Percentiles rank a stretch among this genome's conserved stretches.
Conservation (phyloP, 2,888 invertebrate genomes). For the Sclerodermus sp. region DNA sequence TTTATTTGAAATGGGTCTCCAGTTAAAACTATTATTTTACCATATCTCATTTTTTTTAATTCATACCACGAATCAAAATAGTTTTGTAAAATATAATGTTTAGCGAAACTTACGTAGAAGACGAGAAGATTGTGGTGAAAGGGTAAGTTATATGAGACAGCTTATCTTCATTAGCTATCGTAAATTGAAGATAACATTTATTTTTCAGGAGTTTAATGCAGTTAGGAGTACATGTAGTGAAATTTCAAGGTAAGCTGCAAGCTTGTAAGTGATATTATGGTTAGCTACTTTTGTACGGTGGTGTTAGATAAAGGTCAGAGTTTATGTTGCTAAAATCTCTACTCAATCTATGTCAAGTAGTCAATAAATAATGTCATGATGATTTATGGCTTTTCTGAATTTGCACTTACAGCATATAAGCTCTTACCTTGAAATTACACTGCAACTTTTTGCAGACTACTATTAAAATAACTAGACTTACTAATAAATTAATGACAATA, state of each 20-base stretch:
- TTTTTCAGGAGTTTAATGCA: constrained; percentile 30
- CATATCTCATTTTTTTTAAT: no score
- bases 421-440: constrained; percentile 55
- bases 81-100: no score
- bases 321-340: constrained; percentile 35
- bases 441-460: not conserved
- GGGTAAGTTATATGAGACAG: no score
- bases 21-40: no score
- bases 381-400: constrained; percentile 9
- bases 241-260: constrained; percentile 41
- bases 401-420: constrained; percentile 58
- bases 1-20: no score
- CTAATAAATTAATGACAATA: not conserved
- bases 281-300: constrained; percentile 16
- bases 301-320: constrained; percentile 40
- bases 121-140: no score
- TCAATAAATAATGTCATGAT: not conserved
- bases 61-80: no score
- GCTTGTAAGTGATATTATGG: constrained; percentile 39
- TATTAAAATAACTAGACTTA: not conserved
- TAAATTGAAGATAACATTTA: not conserved
- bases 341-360: not conserved
- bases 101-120: no score
- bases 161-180: no score
- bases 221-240: constrained; percentile 22